Evolutionary conservation across 2,888 invertebrate species (phyloP).

Genomic region (Drosophila incognita): DNA sequence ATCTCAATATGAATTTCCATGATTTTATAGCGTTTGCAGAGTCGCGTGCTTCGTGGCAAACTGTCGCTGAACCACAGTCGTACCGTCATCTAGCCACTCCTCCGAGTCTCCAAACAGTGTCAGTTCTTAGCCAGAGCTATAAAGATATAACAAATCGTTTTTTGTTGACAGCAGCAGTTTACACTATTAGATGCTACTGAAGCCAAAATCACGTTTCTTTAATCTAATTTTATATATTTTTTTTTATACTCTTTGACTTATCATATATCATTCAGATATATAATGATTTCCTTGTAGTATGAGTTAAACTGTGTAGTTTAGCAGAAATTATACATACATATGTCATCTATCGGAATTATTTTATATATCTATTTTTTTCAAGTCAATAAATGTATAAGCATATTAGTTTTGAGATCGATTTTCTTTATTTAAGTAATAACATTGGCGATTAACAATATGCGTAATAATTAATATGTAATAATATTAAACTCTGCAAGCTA

Average conservation of each 20-base stretch:
- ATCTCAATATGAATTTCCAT: constrained; percentile 2
- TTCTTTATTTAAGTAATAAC: constrained; percentile 61
- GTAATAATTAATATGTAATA: constrained; percentile 44
- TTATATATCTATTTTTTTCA: neutral
- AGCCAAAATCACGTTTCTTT: constrained; percentile 12
- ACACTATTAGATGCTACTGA: constrained; percentile 2
- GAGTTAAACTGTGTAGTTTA: neutral
- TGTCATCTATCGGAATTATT: neutral
- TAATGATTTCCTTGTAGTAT: neutral
- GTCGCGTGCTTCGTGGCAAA: constrained; percentile 82
- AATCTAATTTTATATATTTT: neutral
- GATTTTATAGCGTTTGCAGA: constrained; percentile 81
- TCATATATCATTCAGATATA: no score
- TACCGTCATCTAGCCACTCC: constrained; percentile 77
- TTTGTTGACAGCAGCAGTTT: neutral
- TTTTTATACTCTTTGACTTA: constrained; percentile 21
- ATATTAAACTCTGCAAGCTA: constrained; percentile 50
- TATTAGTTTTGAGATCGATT: constrained; percentile 34
- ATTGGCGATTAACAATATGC: constrained; percentile 72
- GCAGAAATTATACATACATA: neutral
- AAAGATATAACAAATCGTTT: neutral
- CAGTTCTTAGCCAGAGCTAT: neutral
- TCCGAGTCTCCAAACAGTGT: constrained; percentile 4
- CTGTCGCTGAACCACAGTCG: constrained; percentile 83
- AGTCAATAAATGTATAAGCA: neutral